Percentiles rank a stretch among this genome's conserved stretches.
phyloP scores from a whole-genome alignment of 2,113 vertebrate genomes.

The Neodontobutis hainanensis region DNA sequence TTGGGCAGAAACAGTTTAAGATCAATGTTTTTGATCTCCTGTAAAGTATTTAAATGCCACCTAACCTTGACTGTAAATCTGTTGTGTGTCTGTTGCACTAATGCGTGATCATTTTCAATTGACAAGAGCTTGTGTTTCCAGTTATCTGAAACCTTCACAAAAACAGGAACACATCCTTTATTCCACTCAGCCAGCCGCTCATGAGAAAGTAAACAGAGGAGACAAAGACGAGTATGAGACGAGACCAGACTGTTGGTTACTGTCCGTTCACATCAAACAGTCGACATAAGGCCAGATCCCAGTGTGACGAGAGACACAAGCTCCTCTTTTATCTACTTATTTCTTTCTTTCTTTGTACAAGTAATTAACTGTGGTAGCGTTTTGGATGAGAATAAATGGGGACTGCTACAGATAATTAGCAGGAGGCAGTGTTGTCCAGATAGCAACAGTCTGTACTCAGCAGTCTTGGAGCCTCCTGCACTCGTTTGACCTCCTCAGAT shows the following conservation, averaged over 20 bases:
- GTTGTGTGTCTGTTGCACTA: background rate
- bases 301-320: background rate
- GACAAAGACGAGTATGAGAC: slow-evolving; percentile 34
- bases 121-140: background rate
- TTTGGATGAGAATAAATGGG: too few relatives aligned
- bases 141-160: background rate
- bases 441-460: too few relatives aligned
- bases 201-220: slow-evolving; percentile 34
- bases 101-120: background rate
- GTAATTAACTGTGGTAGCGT: too few relatives aligned
- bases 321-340: slow-evolving; percentile 21
- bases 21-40: too few relatives aligned
- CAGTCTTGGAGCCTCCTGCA: too few relatives aligned
- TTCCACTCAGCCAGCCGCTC: background rate
- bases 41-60: too few relatives aligned
- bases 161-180: slow-evolving; percentile 4
- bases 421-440: too few relatives aligned
- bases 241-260: slow-evolving; percentile 39
- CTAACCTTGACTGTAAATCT: too few relatives aligned
- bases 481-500: too few relatives aligned
- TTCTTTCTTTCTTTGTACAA: background rate
- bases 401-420: too few relatives aligned
- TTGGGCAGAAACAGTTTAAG: too few relatives aligned
- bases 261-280: slow-evolving; percentile 45
- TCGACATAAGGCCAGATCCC: slow-evolving; percentile 32